Percentiles rank a stretch among this genome's conserved stretches.
These are phyloP conservation scores for Adelognathus sp. DNA, from an alignment of 2,888 invertebrate genomes.

Conservation along the genomic window DNA sequence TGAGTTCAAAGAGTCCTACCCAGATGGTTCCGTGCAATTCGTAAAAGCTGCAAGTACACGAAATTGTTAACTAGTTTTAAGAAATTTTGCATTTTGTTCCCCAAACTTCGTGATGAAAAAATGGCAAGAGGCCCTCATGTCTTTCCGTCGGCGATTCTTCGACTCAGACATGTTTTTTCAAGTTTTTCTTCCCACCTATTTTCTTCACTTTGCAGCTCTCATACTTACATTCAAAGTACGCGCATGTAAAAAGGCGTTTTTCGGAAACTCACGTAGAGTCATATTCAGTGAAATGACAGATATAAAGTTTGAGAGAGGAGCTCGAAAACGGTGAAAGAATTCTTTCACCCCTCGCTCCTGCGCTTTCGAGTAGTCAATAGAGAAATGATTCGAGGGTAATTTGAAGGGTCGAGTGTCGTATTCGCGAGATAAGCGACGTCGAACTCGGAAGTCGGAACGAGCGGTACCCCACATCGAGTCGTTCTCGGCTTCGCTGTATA, in stretches of 20 bases:
- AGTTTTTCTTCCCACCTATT: neutral
- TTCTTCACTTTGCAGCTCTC: neutral
- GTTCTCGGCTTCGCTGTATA: neutral
- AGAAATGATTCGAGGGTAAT: neutral
- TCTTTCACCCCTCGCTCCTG: neutral
- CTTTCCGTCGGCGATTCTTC: neutral
- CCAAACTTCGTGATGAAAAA: neutral
- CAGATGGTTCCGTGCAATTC: neutral
- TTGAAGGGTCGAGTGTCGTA: neutral
- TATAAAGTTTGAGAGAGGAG: neutral
- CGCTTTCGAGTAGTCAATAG: neutral
- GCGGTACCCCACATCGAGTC: neutral
- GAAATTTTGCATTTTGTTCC: neutral
- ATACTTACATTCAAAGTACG: neutral
- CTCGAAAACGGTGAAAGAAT: neutral
- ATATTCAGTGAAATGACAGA: neutral
- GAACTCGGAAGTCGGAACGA: conserved; percentile 13
- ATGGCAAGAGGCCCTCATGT: neutral
- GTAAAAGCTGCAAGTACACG: conserved; percentile 14
- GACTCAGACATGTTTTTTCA: neutral
- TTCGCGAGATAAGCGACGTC: conserved; percentile 26
- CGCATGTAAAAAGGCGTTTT: neutral
- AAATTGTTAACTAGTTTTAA: neutral
- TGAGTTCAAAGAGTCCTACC: conserved; percentile 11
- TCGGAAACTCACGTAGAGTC: neutral